A percentile compares a stretch with the other conserved stretches of the same genome.
Conservation (phyloP, 2,113 vertebrate species). For the Macrotus californicus region DNA sequence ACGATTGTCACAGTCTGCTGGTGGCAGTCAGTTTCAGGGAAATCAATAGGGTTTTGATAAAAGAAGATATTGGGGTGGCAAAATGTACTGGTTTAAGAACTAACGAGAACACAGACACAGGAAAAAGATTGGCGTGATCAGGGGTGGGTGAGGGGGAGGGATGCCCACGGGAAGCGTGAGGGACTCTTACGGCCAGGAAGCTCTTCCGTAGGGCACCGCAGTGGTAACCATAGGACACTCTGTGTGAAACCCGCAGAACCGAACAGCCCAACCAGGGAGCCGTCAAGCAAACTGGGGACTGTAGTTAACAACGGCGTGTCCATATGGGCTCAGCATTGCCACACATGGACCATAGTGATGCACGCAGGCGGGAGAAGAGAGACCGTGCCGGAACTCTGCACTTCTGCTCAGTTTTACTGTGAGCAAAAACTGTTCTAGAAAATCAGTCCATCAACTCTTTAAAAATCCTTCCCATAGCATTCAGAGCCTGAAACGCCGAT, state of each 20-base stretch:
- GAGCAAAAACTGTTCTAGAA: neutral
- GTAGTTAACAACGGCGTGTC: neutral
- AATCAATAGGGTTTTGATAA: neutral
- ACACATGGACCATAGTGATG: fast-evolving
- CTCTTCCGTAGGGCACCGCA: fast-evolving
- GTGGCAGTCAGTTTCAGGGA: neutral
- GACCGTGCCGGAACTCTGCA: too few species aligned
- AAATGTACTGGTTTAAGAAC: neutral
- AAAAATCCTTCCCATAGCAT: neutral
- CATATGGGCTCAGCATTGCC: fast-evolving
- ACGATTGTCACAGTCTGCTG: neutral
- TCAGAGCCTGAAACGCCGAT: neutral
- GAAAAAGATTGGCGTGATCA: too few species aligned
- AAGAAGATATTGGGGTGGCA: neutral
- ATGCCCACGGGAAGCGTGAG: too few species aligned
- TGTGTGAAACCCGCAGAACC: neutral
- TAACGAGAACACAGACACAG: neutral
- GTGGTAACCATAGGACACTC: too few species aligned
- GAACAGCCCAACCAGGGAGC: too few species aligned
- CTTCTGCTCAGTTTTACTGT: neutral
- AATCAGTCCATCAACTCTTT: too few species aligned
- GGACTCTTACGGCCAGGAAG: too few species aligned
- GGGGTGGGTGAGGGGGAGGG: too few species aligned
- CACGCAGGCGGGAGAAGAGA: too few species aligned
- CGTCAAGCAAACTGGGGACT: too few species aligned